Evolutionary conservation across 2,888 invertebrate species (phyloP).

Genomic region (Drosophila fulvimacula): DNA sequence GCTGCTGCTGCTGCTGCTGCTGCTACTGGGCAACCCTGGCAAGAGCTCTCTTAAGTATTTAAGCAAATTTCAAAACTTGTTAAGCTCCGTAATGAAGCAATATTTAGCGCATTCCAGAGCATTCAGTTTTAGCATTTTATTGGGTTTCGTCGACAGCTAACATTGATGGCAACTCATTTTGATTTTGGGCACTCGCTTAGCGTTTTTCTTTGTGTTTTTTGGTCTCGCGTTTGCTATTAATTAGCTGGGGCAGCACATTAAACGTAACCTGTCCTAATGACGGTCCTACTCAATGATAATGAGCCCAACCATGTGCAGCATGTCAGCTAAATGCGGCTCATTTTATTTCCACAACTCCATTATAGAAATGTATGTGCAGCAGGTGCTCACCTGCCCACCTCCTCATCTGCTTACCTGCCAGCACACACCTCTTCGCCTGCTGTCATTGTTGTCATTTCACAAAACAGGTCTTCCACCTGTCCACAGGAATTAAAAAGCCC

Average conservation of each 20-base stretch:
- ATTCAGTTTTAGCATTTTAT: constrained; percentile 44
- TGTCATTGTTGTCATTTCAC: constrained; percentile 14
- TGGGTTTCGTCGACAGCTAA: constrained; percentile 46
- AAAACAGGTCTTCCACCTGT: constrained; percentile 22
- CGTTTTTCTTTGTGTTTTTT: constrained; percentile 20
- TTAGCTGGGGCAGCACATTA: constrained; percentile 33
- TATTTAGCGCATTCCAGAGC: constrained; percentile 36
- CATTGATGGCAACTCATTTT: constrained; percentile 57
- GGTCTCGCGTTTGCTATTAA: constrained; percentile 45
- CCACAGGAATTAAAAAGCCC: constrained; percentile 56
- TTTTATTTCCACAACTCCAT: constrained; percentile 64
- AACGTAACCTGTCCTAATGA: constrained; percentile 62
- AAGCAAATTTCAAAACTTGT: constrained; percentile 78
- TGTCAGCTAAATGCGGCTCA: constrained; percentile 45
- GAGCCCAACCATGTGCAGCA: constrained; percentile 48
- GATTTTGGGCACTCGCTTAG: constrained; percentile 48
- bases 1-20: constrained; percentile 2
- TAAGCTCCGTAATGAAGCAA: constrained; percentile 73
- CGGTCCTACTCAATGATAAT: constrained; percentile 54
- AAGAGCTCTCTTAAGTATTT: constrained; percentile 62
- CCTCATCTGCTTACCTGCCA: constrained; percentile 3
- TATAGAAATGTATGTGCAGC: constrained; percentile 44
- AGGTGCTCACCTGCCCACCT: constrained; percentile 23
- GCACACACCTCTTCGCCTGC: constrained; percentile 19
- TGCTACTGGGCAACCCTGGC: constrained; percentile 20